A percentile compares a stretch with the other conserved stretches of the same genome.
Evolutionary conservation across 2,113 vertebrate genomes (phyloP).

Genomic region (Anguilla rostrata): DNA sequence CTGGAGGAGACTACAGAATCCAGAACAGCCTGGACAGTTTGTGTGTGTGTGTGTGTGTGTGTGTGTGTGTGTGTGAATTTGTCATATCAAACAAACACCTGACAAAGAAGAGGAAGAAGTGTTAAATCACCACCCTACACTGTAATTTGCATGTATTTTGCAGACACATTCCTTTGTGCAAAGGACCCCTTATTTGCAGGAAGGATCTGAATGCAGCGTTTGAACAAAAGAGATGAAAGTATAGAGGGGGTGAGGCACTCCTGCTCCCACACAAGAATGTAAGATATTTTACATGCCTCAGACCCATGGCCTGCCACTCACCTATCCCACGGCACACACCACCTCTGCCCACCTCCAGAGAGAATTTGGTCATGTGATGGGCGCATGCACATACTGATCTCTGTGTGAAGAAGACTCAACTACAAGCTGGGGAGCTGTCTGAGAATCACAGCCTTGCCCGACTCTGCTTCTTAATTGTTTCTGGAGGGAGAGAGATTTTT

Average conservation of each 20-base stretch:
- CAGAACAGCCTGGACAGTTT: neutral
- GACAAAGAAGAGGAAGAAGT: neutral
- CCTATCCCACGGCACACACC: neutral
- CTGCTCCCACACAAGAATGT: neutral
- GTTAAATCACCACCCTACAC: neutral
- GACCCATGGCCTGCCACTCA: neutral
- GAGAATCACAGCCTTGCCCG: neutral
- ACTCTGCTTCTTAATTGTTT: constrained; percentile 50
- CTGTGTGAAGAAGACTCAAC: neutral
- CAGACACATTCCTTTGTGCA: neutral
- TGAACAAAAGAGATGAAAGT: neutral
- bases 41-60: neutral
- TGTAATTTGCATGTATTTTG: neutral
- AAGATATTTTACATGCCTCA: constrained; percentile 15
- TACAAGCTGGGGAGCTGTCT: neutral
- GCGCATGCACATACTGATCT: neutral
- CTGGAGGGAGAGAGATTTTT: constrained; percentile 28
- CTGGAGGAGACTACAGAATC: neutral
- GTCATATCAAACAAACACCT: neutral
- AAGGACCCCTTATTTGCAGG: neutral
- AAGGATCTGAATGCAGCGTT: neutral
- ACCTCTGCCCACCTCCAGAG: neutral
- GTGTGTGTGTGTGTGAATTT: neutral
- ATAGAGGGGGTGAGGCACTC: neutral
- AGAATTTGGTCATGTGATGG: neutral